Percentiles rank a stretch among this genome's conserved stretches.
phyloP scores from a whole-genome alignment of 2,888 invertebrate species.

The Dryadula phaetusa region DNA sequence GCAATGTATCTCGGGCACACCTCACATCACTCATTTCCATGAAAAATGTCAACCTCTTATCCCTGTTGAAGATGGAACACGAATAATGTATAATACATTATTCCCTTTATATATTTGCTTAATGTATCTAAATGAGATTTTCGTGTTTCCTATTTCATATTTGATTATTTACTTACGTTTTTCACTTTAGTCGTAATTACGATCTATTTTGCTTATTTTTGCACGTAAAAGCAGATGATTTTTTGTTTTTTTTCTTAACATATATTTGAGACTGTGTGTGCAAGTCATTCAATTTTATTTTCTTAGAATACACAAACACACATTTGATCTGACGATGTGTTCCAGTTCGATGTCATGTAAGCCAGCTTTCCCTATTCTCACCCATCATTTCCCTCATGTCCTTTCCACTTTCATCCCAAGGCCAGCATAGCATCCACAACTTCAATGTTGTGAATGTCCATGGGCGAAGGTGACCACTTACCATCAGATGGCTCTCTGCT shows the following conservation, averaged over 20 bases:
- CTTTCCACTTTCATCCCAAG: no score
- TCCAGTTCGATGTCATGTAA: no score
- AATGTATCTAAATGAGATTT: conserved; percentile 18
- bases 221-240: not conserved
- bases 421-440: no score
- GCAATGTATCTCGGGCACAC: not conserved
- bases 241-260: not conserved
- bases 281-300: no score
- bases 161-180: not conserved
- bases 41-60: conserved; percentile 17
- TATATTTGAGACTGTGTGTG: no score
- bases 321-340: no score
- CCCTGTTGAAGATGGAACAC: conserved; percentile 1
- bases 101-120: conserved; percentile 11
- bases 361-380: no score
- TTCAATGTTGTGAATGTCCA: no score
- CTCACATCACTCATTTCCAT: not conserved
- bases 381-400: no score
- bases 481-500: no score
- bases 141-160: not conserved
- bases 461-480: no score
- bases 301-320: no score
- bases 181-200: not conserved
- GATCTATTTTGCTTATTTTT: not conserved
- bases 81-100: not conserved